Evolutionary conservation across 2,113 vertebrate genomes (phyloP).

Genomic region (Ceyx melanurus): DNA sequence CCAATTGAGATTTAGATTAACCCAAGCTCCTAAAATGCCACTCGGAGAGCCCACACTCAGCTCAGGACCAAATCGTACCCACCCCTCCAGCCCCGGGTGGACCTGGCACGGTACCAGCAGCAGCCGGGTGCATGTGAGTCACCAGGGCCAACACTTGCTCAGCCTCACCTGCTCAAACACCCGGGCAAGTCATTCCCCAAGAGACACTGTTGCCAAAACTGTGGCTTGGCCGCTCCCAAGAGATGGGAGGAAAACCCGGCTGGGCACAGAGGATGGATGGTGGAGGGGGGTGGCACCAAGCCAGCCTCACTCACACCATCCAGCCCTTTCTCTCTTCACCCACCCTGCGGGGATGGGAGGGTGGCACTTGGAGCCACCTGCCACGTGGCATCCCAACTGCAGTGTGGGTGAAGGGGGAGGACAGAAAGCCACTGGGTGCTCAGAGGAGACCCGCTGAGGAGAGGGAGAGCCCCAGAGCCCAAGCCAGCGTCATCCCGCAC

Average conservation of each 20-base stretch:
- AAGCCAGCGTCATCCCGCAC: rapidly evolving
- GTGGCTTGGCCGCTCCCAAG: background rate
- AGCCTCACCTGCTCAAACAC: background rate
- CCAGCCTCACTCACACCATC: rapidly evolving
- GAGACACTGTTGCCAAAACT: conserved; percentile 23
- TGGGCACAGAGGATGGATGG: rapidly evolving
- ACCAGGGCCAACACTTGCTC: background rate
- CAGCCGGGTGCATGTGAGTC: background rate
- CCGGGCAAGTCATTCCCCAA: background rate
- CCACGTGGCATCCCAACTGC: rapidly evolving
- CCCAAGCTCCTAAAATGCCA: background rate
- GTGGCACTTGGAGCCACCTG: background rate
- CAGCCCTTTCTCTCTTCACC: background rate
- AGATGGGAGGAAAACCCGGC: background rate
- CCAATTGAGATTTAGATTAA: background rate
- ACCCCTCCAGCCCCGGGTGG: background rate
- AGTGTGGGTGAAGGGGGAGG: background rate
- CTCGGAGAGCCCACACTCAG: background rate
- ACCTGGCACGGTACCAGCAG: background rate
- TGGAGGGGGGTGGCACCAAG: background rate
- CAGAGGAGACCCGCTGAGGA: rapidly evolving
- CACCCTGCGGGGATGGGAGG: background rate
- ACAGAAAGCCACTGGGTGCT: background rate
- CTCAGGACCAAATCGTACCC: background rate
- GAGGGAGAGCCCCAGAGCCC: background rate